Base-by-base conservation (phyloP, 1,140 invertebrate species). In the Drosophila willistoni region DNA sequence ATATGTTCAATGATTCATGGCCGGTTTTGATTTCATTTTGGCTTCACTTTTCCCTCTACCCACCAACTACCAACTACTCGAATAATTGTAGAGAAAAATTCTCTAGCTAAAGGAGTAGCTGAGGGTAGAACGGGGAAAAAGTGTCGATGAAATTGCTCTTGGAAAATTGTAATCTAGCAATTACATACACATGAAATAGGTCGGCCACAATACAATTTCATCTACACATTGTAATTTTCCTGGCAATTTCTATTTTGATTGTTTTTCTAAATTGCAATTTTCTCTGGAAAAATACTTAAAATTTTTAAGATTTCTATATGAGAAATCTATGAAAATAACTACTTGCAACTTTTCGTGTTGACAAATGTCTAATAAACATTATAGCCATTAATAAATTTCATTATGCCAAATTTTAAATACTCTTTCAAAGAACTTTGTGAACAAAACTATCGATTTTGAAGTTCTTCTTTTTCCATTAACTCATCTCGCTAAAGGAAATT, bases 1-100 rank as follows among this genome's bases (percentile, higher is more conserved):
- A 63, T 73, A 34, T 79, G 76, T 69, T 87, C 82, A 83, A 86
- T 87, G 82, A 86, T 86, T 87, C 84, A 86, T 86, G 64, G 62
- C 69, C 34, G 57, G 33, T 83, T 83, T 86, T 77, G 76, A 87
- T 79, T 86, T 86, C 79, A 72, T 79, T 82, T 74, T 36, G 22
- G 25, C 69, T 51, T 51, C 19, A 22, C 19, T 22, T 51, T 51
- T 19, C 19, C 7, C 44, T 17, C 17, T 29, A 29, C 29, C 29
- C 29, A 29, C 17, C 17, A 22, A 12, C 17, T 12, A 10, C n/a
- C n/a, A n/a, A n/a, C n/a, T 19, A 7, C 1, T 3, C 14, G 14
- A 9, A 59, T 25, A 59, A 39, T 59, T 59, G 56, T 59, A 36
- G 14, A 22, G 44, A 19, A 22, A 22, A 51, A 51, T 51, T 51